A percentile compares a stretch with the other conserved stretches of the same genome.
Evolutionary conservation across 2,113 vertebrate species (phyloP).

Genomic region (Laticauda colubrina): DNA sequence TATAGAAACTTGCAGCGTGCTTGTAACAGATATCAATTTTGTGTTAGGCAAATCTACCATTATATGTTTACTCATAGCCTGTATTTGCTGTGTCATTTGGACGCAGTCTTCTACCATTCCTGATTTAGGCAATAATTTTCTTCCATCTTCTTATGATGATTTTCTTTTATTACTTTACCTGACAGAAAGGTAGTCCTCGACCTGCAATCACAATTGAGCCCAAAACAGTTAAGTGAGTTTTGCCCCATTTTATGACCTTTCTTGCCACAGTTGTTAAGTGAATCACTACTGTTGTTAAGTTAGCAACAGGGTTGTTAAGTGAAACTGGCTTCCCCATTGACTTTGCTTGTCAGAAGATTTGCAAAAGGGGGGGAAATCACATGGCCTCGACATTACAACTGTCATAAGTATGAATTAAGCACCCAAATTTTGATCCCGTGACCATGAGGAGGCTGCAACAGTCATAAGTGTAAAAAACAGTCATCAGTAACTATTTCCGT

Average conservation of each 20-base stretch:
- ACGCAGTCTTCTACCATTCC: neutral
- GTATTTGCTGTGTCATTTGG: neutral
- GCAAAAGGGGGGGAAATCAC: neutral
- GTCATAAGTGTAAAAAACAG: neutral
- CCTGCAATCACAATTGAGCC: neutral
- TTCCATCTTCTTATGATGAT: neutral
- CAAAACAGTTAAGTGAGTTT: neutral
- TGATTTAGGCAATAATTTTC: neutral
- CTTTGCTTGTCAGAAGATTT: neutral
- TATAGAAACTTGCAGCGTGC: neutral
- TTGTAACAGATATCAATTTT: neutral
- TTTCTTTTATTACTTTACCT: neutral
- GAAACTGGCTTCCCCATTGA: neutral
- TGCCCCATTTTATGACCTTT: neutral
- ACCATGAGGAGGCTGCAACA: neutral
- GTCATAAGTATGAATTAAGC: neutral
- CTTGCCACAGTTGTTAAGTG: neutral
- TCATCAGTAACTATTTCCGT: neutral
- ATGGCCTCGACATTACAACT: neutral
- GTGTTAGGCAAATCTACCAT: neutral
- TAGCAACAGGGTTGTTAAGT: neutral
- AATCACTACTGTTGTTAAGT: neutral
- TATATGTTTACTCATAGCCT: neutral
- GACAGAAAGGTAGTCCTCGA: neutral
- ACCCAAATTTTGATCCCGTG: neutral